Base-by-base conservation (phyloP, 2,113 vertebrate species). In the Xenopus borealis region DNA sequence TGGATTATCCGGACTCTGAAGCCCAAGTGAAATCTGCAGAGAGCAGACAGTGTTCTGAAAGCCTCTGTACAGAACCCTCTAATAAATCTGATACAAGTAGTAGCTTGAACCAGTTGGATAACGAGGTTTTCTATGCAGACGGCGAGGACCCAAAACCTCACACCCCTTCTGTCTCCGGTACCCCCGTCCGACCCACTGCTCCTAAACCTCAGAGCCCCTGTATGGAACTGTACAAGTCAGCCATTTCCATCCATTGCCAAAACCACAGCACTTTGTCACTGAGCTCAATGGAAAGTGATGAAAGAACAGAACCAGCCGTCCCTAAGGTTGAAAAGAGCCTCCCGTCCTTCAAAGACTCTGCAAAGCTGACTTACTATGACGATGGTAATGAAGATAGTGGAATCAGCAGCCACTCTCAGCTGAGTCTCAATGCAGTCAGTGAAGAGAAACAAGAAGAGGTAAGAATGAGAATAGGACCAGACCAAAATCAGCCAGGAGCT, bases 391-490 rank as follows among this genome's bases (percentile, higher is more conserved):
- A 87, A 69, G 87, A 91, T 79, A 86, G 88, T 40, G 82, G 87
- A 52, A 80, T 87, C 52, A 82, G 87, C 80, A 88, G 86, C 71
- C 85, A 84, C 66, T 82, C 87, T 50, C 90, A 84, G 44, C 77
- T 79, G 64, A 88, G 84, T 79, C 86, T 85, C 57, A 76, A 77
- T 33, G 81, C 85, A 69, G 76, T 80, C 0, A 52, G 79, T 18
- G 89, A 91, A 68, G 89, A 89, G 66, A 87, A 81, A 80, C 83
- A 83, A 17, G 89, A 87, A 45, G 89, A 92, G 91, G 92, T 93
- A 91, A 91, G 90, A 75, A 66, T 4, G 19, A 13, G 47, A 12
- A 2, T 4, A 50, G 33, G 33, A 40, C 33, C 33, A 40, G 33
- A 40, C 5, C 8, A 40, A 40, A 40, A 40, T 9, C 23, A 27